phyloP scores from a whole-genome alignment of 1,140 invertebrate species.

The Trichomalopsis sarcophagae region DNA sequence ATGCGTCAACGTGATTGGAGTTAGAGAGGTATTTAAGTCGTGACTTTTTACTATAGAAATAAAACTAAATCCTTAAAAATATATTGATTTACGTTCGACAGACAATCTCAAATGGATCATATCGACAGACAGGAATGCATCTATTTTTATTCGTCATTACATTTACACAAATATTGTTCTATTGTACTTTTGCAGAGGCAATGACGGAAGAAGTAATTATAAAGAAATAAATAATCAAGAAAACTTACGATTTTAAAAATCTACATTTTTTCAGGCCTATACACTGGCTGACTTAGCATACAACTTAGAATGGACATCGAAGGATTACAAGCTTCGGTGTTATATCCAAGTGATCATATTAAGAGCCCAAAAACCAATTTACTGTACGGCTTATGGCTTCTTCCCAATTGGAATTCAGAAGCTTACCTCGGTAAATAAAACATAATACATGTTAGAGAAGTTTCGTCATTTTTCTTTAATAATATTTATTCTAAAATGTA shows the following conservation, averaged over 20 bases:
- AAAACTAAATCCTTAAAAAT: not conserved
- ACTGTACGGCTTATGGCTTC: not conserved
- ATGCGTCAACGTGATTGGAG: not conserved
- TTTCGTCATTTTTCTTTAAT: too few relatives aligned
- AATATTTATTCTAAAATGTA: too few relatives aligned
- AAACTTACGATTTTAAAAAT: not conserved
- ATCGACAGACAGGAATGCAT: not conserved
- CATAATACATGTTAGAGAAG: too few relatives aligned
- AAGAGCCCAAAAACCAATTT: not conserved
- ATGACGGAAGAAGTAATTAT: not conserved
- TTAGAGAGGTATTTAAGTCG: not conserved
- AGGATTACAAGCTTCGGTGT: not conserved
- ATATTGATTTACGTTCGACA: not conserved
- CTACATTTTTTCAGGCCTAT: not conserved
- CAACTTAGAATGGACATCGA: not conserved
- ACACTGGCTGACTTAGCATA: not conserved
- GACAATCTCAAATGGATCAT: not conserved
- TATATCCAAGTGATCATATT: not conserved
- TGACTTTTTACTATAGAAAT: too few relatives aligned
- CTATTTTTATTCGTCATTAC: not conserved
- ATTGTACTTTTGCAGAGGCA: not conserved
- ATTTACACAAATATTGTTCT: not conserved
- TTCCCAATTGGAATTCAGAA: not conserved
- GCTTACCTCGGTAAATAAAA: not conserved
- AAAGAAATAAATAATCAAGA: too few relatives aligned